A percentile compares a stretch with the other conserved stretches of the same genome.
These are phyloP conservation scores for Plebejus melissa DNA, from an alignment of 2,888 invertebrate species.

Conservation along the genomic window DNA sequence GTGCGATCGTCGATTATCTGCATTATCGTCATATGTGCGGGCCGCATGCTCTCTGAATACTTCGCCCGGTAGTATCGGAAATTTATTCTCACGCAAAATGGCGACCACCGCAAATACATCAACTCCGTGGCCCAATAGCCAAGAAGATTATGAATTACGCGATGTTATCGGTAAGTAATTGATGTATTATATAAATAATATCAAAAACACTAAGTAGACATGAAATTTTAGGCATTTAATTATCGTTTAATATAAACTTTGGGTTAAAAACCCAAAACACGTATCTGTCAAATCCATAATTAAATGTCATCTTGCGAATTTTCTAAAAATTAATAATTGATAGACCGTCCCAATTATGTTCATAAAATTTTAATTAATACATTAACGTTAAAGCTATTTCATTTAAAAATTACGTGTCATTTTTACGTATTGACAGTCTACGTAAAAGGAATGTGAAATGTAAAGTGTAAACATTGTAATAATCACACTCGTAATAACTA, in stretches of 20 bases:
- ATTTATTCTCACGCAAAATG: constrained; percentile 68
- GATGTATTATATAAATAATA: constrained; percentile 23
- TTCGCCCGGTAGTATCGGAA: constrained; percentile 51
- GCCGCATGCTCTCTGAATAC: constrained; percentile 56
- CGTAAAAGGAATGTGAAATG: constrained; percentile 32
- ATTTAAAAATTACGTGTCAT: constrained; percentile 26
- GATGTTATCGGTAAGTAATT: constrained; percentile 92
- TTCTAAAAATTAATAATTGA: neutral
- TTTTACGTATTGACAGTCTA: constrained; percentile 31
- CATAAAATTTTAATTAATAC: neutral
- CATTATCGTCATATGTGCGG: constrained; percentile 63
- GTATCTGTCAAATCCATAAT: constrained; percentile 33
- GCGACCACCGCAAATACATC: constrained; percentile 56
- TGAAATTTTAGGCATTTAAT: neutral
- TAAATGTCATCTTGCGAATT: constrained; percentile 15
- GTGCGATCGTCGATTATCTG: constrained; percentile 52
- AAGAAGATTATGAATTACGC: constrained; percentile 94
- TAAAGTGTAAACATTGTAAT: constrained; percentile 37
- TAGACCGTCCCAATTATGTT: neutral
- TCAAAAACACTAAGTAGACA: neutral
- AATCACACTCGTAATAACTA: constrained; percentile 29
- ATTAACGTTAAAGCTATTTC: neutral
- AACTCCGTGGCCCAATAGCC: constrained; percentile 91
- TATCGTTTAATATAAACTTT: neutral
- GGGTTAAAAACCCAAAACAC: constrained; percentile 9